phyloP scores from a whole-genome alignment of 2,888 invertebrate genomes.

The Arctia plantaginis region DNA sequence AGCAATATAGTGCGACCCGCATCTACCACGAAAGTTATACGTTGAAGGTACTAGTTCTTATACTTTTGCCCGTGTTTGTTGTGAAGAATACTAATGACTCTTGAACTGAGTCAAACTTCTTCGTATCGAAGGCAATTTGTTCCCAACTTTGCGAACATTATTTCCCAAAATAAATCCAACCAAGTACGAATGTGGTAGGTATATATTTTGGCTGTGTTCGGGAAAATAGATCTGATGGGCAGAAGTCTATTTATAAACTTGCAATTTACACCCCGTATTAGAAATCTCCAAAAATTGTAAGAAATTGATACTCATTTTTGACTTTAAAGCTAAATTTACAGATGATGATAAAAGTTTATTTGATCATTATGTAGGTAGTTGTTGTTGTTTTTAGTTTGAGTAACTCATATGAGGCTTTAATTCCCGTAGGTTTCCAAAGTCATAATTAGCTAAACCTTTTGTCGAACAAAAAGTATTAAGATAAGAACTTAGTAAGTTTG shows the following conservation, averaged over 20 bases:
- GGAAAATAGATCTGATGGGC: not conserved
- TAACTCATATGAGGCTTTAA: not conserved
- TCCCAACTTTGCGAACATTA: slow-evolving; percentile 27
- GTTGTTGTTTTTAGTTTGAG: not conserved
- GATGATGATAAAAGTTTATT: not conserved
- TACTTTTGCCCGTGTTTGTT: slow-evolving; percentile 12
- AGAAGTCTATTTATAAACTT: not conserved
- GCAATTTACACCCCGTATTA: not conserved
- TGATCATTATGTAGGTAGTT: not conserved
- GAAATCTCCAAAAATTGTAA: not conserved
- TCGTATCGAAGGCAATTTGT: slow-evolving; percentile 34
- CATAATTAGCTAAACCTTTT: not conserved
- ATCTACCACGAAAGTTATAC: not conserved
- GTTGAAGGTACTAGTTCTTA: not conserved
- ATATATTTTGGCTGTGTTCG: not conserved
- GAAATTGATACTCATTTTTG: not conserved
- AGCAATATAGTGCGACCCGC: not conserved
- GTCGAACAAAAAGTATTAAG: not conserved
- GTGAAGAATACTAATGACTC: slow-evolving; percentile 39
- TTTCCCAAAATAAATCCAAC: slow-evolving; percentile 37
- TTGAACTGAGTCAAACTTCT: slow-evolving; percentile 28
- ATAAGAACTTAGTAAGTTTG: not conserved
- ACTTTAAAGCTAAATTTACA: not conserved
- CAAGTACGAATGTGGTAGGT: slow-evolving; percentile 6
- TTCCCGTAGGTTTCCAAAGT: not conserved